Conservation (phyloP, 2,113 vertebrate species). For the Otocyon megalotis region DNA sequence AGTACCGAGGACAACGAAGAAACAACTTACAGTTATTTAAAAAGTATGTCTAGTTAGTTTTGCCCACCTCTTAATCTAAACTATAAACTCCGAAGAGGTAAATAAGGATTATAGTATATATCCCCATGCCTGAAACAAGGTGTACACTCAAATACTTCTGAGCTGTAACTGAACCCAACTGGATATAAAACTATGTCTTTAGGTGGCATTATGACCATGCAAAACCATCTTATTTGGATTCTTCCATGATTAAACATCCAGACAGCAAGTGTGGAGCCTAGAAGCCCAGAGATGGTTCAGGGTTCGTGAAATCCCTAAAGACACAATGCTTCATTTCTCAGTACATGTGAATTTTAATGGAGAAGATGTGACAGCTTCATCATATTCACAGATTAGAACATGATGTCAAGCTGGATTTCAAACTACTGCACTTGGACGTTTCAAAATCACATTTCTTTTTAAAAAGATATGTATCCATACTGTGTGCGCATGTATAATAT, state of each 20-base stretch:
- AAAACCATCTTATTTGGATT: not conserved
- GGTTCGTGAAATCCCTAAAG: not conserved
- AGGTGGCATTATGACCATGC: not conserved
- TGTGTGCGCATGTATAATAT: not conserved
- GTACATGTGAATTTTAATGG: not conserved
- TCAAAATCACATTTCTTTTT: conserved; percentile 10
- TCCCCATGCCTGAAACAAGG: not conserved
- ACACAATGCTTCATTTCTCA: not conserved
- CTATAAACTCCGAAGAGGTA: not conserved
- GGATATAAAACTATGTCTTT: not conserved
- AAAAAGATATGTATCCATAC: not conserved
- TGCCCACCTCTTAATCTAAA: not conserved
- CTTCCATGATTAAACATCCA: not conserved
- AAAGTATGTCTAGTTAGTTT: not conserved
- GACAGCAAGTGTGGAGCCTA: not conserved
- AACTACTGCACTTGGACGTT: not conserved
- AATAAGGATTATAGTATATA: not conserved
- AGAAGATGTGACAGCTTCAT: not conserved
- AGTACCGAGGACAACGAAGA: not conserved
- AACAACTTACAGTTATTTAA: not conserved
- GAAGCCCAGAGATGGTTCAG: not conserved
- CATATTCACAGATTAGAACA: not conserved
- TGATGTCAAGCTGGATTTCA: not conserved
- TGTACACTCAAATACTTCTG: not conserved
- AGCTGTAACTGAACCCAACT: not conserved